phyloP scores from a whole-genome alignment of 2,797 vertebrate genomes.

The Gallirallus australis region DNA sequence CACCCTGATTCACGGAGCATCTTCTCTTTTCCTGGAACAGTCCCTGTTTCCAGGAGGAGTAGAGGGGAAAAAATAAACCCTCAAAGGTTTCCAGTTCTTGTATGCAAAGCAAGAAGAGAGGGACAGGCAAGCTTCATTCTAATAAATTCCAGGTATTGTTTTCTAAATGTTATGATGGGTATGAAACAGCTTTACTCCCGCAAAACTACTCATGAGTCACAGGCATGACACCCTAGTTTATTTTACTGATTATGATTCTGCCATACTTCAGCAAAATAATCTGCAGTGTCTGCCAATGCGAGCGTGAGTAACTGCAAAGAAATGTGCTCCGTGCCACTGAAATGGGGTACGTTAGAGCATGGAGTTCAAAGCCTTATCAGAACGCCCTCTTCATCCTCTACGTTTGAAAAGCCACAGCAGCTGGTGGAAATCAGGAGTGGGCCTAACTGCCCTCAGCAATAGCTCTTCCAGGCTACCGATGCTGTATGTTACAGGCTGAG shows the following conservation, averaged over 20 bases:
- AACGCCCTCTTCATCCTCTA: not conserved
- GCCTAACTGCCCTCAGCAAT: not conserved
- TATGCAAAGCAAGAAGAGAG: not conserved
- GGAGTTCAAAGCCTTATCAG: not conserved
- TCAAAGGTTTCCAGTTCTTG: not conserved
- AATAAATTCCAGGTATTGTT: not conserved
- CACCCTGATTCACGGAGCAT: not conserved
- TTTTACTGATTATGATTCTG: not conserved
- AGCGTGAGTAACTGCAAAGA: not conserved
- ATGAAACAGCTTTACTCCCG: not conserved
- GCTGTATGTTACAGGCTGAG: not conserved
- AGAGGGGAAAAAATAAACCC: not conserved
- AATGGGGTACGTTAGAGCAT: not conserved
- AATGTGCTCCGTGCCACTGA: not conserved
- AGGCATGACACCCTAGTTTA: not conserved
- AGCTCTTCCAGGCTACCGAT: not conserved
- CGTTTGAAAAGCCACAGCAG: not conserved
- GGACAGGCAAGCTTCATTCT: not conserved
- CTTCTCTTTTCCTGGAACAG: not conserved
- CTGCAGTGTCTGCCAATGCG: not conserved
- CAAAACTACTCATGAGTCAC: not conserved
- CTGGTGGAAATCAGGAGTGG: rapidly evolving
- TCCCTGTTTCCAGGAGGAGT: not conserved
- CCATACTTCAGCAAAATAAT: not conserved
- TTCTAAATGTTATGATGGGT: not conserved